Percentiles rank a stretch among this genome's conserved stretches.
Evolutionary conservation across 2,888 invertebrate species (phyloP).

Genomic region (Clivina fossor): DNA sequence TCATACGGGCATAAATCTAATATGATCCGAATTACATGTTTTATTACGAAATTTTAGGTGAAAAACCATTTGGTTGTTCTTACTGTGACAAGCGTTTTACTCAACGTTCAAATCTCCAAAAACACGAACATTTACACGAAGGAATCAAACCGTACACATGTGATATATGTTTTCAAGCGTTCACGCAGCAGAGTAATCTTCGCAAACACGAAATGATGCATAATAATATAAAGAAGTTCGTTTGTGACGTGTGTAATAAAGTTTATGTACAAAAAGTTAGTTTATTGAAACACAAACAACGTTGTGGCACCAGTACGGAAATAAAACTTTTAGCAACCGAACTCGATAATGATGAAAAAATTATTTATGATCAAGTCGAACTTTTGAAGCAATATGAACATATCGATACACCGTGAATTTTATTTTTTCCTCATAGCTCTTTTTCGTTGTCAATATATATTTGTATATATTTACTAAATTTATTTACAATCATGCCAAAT

Average conservation of each 20-base stretch:
- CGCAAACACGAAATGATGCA: slow-evolving; percentile 39
- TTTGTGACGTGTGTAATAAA: slow-evolving; percentile 26
- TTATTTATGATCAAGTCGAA: slow-evolving; percentile 15
- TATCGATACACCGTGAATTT: slow-evolving; percentile 26
- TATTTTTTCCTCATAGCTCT: no score
- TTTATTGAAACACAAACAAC: slow-evolving; percentile 27
- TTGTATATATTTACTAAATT: no score
- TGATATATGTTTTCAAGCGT: slow-evolving; percentile 35
- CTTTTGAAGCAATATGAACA: slow-evolving; percentile 19
- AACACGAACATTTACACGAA: slow-evolving; percentile 38
- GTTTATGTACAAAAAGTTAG: slow-evolving; percentile 32
- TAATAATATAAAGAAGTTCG: slow-evolving; percentile 28
- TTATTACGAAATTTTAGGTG: slow-evolving; percentile 36
- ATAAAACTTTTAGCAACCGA: background rate
- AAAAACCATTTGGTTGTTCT: slow-evolving; percentile 38
- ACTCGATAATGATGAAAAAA: slow-evolving; percentile 1
- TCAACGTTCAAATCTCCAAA: slow-evolving; percentile 39
- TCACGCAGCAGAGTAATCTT: slow-evolving; percentile 39
- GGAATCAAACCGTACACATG: slow-evolving; percentile 39
- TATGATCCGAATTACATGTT: no score
- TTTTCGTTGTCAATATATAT: no score
- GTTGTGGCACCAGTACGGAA: slow-evolving; percentile 3
- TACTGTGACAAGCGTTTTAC: slow-evolving; percentile 39
- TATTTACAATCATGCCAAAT: no score
- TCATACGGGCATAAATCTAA: no score